Conservation (phyloP, 2,888 invertebrate species). For the Gymnocheta viridis region DNA sequence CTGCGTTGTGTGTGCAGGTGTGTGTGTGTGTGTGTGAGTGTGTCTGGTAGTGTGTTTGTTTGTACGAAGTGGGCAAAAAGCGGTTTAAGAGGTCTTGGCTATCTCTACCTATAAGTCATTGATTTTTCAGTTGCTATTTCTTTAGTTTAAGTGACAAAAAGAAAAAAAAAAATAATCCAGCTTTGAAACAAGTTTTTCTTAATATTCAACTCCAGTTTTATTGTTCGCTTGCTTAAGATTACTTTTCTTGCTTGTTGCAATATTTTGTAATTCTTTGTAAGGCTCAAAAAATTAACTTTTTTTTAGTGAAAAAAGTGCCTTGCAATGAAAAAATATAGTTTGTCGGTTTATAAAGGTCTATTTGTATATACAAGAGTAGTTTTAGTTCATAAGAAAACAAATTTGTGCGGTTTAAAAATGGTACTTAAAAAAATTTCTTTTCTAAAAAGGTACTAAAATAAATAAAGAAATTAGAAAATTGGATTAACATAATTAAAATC, state of each 20-base stretch:
- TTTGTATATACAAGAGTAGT: too few species aligned
- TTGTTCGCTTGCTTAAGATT: neutral
- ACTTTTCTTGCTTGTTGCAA: neutral
- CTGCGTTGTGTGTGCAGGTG: neutral
- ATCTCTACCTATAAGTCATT: slow-evolving; percentile 47
- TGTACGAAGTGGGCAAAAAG: neutral
- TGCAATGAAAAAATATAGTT: too few species aligned
- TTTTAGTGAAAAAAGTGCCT: too few species aligned
- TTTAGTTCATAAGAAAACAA: too few species aligned
- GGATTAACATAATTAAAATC: too few species aligned
- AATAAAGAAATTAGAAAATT: too few species aligned
- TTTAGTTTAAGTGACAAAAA: neutral
- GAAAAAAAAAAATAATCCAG: neutral
- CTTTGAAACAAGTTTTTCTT: slow-evolving; percentile 27
- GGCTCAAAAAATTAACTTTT: too few species aligned
- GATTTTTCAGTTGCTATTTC: slow-evolving; percentile 29
- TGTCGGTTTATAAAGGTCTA: too few species aligned
- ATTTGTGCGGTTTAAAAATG: too few species aligned
- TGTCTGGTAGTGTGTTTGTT: neutral
- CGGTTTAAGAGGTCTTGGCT: slow-evolving; percentile 47
- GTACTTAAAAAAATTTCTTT: too few species aligned
- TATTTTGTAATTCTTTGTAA: slow-evolving; percentile 19
- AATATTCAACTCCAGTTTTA: neutral
- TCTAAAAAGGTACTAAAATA: too few species aligned
- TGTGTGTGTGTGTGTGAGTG: neutral